Conservation (phyloP, 2,113 vertebrate genomes). For the Lanius ludovicianus region DNA sequence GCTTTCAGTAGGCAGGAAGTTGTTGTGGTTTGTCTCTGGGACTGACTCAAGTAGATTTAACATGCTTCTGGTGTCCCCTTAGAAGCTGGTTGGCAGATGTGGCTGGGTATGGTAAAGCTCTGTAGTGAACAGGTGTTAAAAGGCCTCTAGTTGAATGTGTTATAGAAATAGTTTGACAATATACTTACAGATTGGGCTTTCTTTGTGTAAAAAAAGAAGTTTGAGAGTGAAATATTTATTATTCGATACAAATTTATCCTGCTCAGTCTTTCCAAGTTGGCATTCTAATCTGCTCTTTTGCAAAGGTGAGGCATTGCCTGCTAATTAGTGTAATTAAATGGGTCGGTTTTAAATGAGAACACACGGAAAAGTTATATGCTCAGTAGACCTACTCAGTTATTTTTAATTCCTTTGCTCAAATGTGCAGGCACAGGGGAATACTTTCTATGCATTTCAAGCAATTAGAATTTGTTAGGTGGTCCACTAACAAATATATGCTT, state of each 20-base stretch:
- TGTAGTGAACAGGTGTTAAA: background rate
- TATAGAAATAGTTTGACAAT: background rate
- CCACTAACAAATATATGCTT: background rate
- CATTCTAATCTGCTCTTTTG: background rate
- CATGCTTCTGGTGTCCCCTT: background rate
- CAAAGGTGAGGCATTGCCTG: constrained; percentile 30
- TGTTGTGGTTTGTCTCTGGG: background rate
- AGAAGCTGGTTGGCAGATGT: background rate
- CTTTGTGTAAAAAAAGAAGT: background rate
- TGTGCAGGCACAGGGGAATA: background rate
- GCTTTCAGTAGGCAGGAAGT: background rate
- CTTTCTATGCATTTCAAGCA: background rate
- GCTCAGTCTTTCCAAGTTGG: background rate
- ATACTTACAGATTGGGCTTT: background rate
- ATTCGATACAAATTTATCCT: background rate
- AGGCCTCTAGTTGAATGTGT: background rate
- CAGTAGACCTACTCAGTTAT: background rate
- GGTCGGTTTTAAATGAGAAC: constrained; percentile 20
- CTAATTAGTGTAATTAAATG: constrained; percentile 41
- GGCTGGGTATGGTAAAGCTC: background rate
- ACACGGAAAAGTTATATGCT: background rate
- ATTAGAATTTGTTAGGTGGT: background rate
- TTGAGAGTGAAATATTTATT: background rate
- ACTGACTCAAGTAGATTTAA: background rate
- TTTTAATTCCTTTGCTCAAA: background rate